Percentiles rank a stretch among this genome's conserved stretches.
Conservation (phyloP, 2,888 invertebrate species). For the Leucophora obtusa region DNA sequence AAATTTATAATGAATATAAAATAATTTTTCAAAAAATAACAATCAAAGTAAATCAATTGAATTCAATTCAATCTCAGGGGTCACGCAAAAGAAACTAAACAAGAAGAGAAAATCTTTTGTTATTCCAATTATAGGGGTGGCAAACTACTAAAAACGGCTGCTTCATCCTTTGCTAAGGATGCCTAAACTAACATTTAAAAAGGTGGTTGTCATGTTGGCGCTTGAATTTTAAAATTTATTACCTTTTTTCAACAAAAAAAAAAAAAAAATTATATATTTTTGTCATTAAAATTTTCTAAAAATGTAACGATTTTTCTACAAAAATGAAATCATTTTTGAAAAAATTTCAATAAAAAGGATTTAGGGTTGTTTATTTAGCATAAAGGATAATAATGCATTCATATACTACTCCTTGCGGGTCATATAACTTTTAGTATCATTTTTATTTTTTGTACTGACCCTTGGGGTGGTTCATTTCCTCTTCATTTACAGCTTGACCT, state of each 20-base stretch:
- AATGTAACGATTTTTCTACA: slow-evolving; percentile 31
- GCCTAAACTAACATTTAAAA: slow-evolving; percentile 31
- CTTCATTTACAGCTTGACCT: slow-evolving; percentile 59
- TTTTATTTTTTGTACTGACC: slow-evolving; percentile 37
- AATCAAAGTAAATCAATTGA: slow-evolving; percentile 36
- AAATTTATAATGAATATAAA: slow-evolving; percentile 56
- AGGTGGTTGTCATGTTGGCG: slow-evolving; percentile 48
- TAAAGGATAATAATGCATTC: slow-evolving; percentile 35
- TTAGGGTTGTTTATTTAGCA: slow-evolving; percentile 53
- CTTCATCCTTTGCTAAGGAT: slow-evolving; percentile 12
- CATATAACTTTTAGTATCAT: slow-evolving; percentile 3
- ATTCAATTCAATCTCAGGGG: slow-evolving; percentile 63
- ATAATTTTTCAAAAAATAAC: slow-evolving; percentile 57
- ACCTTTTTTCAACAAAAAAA: slow-evolving; percentile 27
- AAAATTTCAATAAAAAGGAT: slow-evolving; percentile 51
- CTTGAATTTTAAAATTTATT: slow-evolving; percentile 59
- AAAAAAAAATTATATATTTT: slow-evolving; percentile 34
- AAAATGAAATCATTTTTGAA: slow-evolving; percentile 11
- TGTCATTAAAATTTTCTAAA: slow-evolving; percentile 57
- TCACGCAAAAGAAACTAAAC: slow-evolving; percentile 66
- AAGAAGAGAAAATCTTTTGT: slow-evolving; percentile 58
- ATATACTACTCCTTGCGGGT: slow-evolving; percentile 16
- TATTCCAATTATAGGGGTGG: slow-evolving; percentile 59
- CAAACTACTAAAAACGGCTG: slow-evolving; percentile 61
- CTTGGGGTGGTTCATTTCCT: slow-evolving; percentile 25